A percentile compares a stretch with the other conserved stretches of the same genome.
Evolutionary conservation across 2,113 vertebrate genomes (phyloP).

Genomic region (Eonycteris spelaea): DNA sequence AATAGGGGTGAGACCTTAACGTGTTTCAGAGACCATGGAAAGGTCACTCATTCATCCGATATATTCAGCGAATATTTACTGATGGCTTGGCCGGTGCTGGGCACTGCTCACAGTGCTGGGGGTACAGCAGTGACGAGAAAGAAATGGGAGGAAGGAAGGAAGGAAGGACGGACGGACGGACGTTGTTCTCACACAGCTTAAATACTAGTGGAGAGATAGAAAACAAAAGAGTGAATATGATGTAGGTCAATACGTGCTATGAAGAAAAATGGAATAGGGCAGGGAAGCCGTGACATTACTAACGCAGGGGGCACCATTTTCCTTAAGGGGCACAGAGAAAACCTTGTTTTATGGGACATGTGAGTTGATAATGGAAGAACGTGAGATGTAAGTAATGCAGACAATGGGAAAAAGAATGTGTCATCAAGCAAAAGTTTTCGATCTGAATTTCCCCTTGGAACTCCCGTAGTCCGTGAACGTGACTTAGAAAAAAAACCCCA

Average conservation of each 20-base stretch:
- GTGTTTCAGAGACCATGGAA: neutral
- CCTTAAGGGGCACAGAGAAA: neutral
- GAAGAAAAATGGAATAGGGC: neutral
- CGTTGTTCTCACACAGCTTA: neutral
- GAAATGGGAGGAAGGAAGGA: neutral
- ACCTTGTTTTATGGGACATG: no score
- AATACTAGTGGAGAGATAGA: neutral
- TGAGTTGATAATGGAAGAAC: neutral
- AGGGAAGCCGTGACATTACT: neutral
- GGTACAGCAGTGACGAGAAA: neutral
- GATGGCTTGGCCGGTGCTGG: neutral
- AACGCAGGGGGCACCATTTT: rapidly evolving
- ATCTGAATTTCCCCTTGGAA: neutral
- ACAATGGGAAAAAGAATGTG: neutral
- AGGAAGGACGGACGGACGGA: no score
- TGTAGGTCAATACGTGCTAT: neutral
- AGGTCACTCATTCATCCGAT: neutral
- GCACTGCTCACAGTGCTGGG: neutral
- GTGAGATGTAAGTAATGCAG: neutral
- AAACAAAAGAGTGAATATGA: neutral
- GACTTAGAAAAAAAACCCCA: neutral
- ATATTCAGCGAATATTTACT: neutral
- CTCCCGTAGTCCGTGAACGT: neutral
- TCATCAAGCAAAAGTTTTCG: neutral
- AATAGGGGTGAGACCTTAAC: neutral